Percentiles rank a stretch among this genome's conserved stretches.
Evolutionary conservation across 2,113 vertebrate genomes (phyloP).

Genomic region (Furnarius figulus): DNA sequence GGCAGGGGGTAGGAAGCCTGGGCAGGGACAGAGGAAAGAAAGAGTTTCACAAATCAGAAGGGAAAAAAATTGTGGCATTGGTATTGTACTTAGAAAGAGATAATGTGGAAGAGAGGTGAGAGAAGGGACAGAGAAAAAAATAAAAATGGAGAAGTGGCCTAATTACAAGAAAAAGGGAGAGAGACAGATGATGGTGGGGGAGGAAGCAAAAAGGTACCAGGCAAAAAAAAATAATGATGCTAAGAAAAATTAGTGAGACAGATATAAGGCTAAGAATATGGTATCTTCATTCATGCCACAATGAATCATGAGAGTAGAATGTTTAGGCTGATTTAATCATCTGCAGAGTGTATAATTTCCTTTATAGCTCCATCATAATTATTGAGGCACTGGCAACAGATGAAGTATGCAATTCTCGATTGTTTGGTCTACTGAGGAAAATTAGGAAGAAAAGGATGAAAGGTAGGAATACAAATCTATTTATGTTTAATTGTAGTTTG

Average conservation of each 20-base stretch:
- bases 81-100: conserved; percentile 76
- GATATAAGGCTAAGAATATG: conserved; percentile 20
- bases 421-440: conserved; percentile 7
- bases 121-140: conserved; percentile 58
- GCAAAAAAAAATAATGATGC: conserved; percentile 16
- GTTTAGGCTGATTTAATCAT: conserved; percentile 57
- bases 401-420: not conserved
- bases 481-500: not conserved
- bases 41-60: conserved; percentile 77
- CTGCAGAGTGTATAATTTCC: not conserved
- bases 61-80: conserved; percentile 42
- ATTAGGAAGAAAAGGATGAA: not conserved
- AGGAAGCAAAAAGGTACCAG: conserved; percentile 10
- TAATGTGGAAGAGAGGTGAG: conserved; percentile 66
- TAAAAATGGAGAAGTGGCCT: conserved; percentile 64
- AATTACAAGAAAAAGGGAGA: conserved; percentile 72
- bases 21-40: conserved; percentile 77
- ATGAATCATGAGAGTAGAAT: conserved; percentile 35
- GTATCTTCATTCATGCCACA: conserved; percentile 34
- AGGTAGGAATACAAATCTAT: not conserved
- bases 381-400: conserved; percentile 17
- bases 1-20: conserved; percentile 79
- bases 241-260: conserved; percentile 56
- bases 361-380: conserved; percentile 35
- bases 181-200: not conserved